These are phyloP conservation scores for Hemicentrotus pulcherrimus DNA, from an alignment of 35 echinoderm and acorn worm species.

Conservation along the genomic window DNA sequence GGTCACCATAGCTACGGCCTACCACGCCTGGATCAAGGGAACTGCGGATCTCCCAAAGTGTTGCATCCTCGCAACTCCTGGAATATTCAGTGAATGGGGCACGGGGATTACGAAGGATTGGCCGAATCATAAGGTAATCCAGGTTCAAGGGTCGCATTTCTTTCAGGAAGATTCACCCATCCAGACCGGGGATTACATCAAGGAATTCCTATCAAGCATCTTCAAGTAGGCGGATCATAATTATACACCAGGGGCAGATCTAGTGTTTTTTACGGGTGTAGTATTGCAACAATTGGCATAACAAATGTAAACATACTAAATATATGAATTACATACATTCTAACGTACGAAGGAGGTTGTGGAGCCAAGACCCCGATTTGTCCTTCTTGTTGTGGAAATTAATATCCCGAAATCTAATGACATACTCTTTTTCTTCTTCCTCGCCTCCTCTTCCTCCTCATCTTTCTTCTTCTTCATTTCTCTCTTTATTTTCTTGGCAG, in stretches of 20 bases:
- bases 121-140: constrained; percentile 64
- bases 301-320: no score
- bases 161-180: constrained; percentile 86
- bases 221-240: not conserved
- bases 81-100: constrained; percentile 65
- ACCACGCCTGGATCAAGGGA: constrained; percentile 61
- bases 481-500: no score
- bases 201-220: constrained; percentile 57
- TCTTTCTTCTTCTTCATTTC: no score
- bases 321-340: not conserved
- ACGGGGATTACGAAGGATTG: constrained; percentile 40
- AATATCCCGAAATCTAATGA: not conserved
- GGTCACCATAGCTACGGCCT: constrained; percentile 62
- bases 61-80: constrained; percentile 68
- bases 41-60: constrained; percentile 70
- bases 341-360: not conserved
- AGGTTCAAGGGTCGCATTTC: constrained; percentile 79
- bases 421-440: not conserved
- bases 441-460: no score
- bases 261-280: not conserved
- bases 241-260: not conserved
- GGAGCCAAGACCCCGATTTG: not conserved
- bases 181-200: constrained; percentile 74
- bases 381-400: not conserved
- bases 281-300: not conserved